These are phyloP conservation scores for Danio tinwini DNA, from an alignment of 2,797 vertebrate genomes.

Conservation along the genomic window DNA sequence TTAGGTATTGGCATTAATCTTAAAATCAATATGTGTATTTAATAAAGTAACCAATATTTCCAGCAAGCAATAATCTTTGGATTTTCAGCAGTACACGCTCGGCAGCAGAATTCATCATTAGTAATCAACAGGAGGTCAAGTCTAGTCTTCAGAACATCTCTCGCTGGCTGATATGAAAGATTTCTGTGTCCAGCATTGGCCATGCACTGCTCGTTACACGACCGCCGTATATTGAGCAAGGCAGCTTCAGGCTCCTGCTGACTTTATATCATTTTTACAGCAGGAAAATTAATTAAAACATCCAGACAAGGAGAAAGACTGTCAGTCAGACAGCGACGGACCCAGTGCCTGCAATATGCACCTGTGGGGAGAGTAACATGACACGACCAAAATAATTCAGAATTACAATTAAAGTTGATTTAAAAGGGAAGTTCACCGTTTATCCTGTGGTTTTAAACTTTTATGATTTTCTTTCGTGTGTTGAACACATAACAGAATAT, in stretches of 20 bases:
- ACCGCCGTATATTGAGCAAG: slow-evolving; percentile 17
- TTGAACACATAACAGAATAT: too few relatives aligned
- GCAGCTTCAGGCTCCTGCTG: slow-evolving; percentile 20
- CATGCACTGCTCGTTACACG: slow-evolving; percentile 26
- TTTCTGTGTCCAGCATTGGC: not conserved
- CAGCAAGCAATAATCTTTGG: not conserved
- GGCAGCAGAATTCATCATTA: slow-evolving; percentile 23
- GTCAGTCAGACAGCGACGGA: slow-evolving; percentile 1
- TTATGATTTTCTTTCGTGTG: too few relatives aligned
- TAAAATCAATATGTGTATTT: not conserved
- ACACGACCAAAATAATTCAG: not conserved
- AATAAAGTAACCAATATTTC: not conserved
- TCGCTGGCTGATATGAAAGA: slow-evolving; percentile 22
- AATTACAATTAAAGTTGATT: not conserved
- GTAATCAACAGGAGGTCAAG: slow-evolving; percentile 23
- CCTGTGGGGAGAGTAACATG: not conserved
- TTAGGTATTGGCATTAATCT: too few relatives aligned
- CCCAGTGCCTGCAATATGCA: not conserved
- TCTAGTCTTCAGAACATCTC: slow-evolving; percentile 31
- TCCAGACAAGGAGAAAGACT: slow-evolving; percentile 16
- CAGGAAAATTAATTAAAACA: slow-evolving; percentile 40
- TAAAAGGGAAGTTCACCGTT: too few relatives aligned
- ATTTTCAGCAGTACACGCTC: not conserved
- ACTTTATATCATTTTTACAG: slow-evolving; percentile 37
- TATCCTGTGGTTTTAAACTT: too few relatives aligned